Evolutionary conservation across 1,140 invertebrate genomes (phyloP).

Genomic region (Onthophagus taurus): DNA sequence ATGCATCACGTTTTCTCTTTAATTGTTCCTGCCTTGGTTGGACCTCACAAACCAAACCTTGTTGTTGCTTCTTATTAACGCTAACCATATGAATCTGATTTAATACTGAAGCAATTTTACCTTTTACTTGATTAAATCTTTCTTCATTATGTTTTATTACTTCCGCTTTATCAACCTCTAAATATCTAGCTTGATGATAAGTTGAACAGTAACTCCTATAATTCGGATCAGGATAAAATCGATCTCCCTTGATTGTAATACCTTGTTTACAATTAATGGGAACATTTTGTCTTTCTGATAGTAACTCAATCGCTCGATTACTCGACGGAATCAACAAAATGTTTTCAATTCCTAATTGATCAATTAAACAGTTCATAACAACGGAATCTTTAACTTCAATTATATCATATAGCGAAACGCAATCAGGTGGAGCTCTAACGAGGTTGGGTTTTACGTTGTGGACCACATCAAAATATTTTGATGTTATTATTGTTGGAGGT

Average conservation of each 20-base stretch:
- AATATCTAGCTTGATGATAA: conserved; percentile 39
- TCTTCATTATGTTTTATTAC: too few relatives aligned
- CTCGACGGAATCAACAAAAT: conserved; percentile 58
- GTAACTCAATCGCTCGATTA: conserved; percentile 50
- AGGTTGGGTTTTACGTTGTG: conserved; percentile 53
- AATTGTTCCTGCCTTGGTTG: too few relatives aligned
- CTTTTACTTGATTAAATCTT: too few relatives aligned
- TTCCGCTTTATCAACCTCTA: conserved; percentile 55
- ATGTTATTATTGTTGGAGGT: conserved; percentile 57
- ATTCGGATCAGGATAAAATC: conserved; percentile 55
- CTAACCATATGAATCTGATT: too few relatives aligned
- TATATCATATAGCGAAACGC: conserved; percentile 54
- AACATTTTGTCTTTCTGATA: conserved; percentile 46
- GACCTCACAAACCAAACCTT: too few relatives aligned
- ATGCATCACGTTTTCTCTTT: background rate
- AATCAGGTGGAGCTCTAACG: conserved; percentile 38
- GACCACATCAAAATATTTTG: conserved; percentile 50
- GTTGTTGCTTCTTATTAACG: too few relatives aligned
- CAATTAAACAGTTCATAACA: conserved; percentile 77
- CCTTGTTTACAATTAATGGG: conserved; percentile 54
- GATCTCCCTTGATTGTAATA: conserved; percentile 49
- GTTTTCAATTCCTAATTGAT: conserved; percentile 61
- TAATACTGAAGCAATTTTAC: too few relatives aligned
- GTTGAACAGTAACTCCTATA: conserved; percentile 56
- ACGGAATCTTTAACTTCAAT: conserved; percentile 65